Conservation (phyloP, 2,113 vertebrate genomes). For the Ifrita kowaldi region DNA sequence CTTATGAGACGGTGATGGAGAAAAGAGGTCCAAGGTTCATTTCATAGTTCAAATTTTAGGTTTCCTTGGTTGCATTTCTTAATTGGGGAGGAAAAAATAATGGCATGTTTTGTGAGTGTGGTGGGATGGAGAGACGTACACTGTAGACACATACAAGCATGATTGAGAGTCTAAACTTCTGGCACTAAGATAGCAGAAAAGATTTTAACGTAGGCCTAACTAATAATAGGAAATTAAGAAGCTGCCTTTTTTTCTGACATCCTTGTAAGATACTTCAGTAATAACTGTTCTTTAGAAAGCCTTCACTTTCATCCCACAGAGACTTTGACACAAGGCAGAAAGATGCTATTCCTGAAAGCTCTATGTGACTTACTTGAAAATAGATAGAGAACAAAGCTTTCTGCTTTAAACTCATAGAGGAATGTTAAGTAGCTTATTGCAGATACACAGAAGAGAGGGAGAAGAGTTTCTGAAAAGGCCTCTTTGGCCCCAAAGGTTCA, state of each 20-base stretch:
- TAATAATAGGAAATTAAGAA: constrained; percentile 16
- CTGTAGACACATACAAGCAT: accelerated
- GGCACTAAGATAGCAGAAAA: not conserved
- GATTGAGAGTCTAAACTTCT: not conserved
- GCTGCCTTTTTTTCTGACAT: constrained; percentile 10
- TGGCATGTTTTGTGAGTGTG: not conserved
- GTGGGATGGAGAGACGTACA: accelerated
- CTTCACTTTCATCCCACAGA: constrained; percentile 28
- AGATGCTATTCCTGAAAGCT: constrained; percentile 26
- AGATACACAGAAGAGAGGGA: not conserved
- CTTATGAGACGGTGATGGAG: not conserved
- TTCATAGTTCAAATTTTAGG: not conserved
- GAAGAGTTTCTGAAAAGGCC: not conserved
- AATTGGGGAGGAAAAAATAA: not conserved
- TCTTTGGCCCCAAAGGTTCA: not conserved
- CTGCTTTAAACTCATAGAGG: not conserved
- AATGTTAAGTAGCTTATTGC: constrained; percentile 36
- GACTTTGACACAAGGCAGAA: constrained; percentile 17
- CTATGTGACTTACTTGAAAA: not conserved
- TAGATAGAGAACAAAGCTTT: constrained; percentile 10
- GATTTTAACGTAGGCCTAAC: not conserved
- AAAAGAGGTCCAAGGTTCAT: not conserved
- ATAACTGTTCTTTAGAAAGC: constrained; percentile 17
- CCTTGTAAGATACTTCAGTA: not conserved
- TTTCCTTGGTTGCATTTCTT: not conserved